A percentile compares a stretch with the other conserved stretches of the same genome.
phyloP scores from a whole-genome alignment of 1,140 invertebrate genomes.

The Drosophila lini region DNA sequence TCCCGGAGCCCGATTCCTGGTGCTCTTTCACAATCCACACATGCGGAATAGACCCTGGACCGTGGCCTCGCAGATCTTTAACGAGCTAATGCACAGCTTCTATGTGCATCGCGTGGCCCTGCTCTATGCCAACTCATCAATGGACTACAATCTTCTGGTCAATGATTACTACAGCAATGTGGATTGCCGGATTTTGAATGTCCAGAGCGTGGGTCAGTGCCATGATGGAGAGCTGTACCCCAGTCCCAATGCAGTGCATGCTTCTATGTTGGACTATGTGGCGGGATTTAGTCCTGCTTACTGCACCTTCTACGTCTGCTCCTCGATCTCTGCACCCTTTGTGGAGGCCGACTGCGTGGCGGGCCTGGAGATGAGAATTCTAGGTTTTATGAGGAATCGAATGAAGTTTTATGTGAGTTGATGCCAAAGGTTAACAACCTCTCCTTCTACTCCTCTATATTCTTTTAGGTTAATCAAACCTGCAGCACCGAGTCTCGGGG shows the following conservation, averaged over 20 bases:
- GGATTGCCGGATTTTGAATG: slow-evolving; percentile 58
- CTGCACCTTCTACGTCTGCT: slow-evolving; percentile 78
- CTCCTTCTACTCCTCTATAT: background rate
- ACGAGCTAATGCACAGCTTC: slow-evolving; percentile 53
- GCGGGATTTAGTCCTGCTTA: slow-evolving; percentile 61
- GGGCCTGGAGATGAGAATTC: slow-evolving; percentile 74
- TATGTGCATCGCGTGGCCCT: slow-evolving; percentile 78
- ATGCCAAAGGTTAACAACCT: fast-evolving
- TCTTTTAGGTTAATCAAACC: slow-evolving; percentile 56
- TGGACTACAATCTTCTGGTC: slow-evolving; percentile 65
- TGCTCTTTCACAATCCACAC: slow-evolving; percentile 66
- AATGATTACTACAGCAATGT: slow-evolving; percentile 78
- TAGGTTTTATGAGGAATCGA: slow-evolving; percentile 69
- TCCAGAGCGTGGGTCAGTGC: slow-evolving; percentile 67
- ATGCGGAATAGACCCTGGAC: slow-evolving; percentile 33
- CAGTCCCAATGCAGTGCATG: slow-evolving; percentile 24
- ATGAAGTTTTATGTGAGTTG: slow-evolving; percentile 63
- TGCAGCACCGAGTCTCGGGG: slow-evolving; percentile 86
- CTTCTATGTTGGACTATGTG: slow-evolving; percentile 54
- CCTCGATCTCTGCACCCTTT: slow-evolving; percentile 74
- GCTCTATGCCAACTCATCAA: slow-evolving; percentile 56
- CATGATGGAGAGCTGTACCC: slow-evolving; percentile 46
- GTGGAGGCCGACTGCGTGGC: slow-evolving; percentile 68
- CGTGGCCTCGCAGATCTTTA: slow-evolving; percentile 61
- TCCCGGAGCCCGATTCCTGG: slow-evolving; percentile 72